phyloP scores from a whole-genome alignment of 2,888 invertebrate species.

The Drosophila neoperkinsi region DNA sequence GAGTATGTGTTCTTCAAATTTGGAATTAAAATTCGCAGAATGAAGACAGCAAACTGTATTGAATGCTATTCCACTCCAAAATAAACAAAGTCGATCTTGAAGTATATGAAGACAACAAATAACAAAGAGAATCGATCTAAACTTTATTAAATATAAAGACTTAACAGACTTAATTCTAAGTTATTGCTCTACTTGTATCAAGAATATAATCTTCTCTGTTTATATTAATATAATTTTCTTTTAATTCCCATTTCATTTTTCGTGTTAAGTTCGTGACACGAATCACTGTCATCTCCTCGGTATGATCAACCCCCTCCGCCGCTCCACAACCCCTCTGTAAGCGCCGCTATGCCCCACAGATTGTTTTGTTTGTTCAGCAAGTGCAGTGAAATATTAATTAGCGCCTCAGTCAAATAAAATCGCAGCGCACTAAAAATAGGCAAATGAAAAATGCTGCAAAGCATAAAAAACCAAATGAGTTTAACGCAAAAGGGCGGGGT shows the following conservation, averaged over 20 bases:
- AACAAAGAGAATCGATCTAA: background rate
- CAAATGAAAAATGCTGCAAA: constrained; percentile 2
- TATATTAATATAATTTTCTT: background rate
- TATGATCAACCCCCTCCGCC: background rate
- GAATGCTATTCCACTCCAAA: too few species aligned
- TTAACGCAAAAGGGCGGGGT: background rate
- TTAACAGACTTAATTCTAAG: background rate
- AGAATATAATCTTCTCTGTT: background rate
- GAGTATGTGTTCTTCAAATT: background rate
- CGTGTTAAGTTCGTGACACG: constrained; percentile 15
- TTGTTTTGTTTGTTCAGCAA: constrained; percentile 63
- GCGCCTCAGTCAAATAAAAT: constrained; percentile 61
- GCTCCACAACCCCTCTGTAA: background rate
- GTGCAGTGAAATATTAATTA: constrained; percentile 71
- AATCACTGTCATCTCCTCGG: background rate
- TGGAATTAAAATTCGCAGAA: background rate
- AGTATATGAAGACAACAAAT: background rate
- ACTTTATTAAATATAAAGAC: background rate
- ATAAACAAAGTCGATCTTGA: too few species aligned
- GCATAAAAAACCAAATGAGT: constrained; percentile 23
- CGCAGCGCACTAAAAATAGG: constrained; percentile 46
- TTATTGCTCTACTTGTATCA: background rate
- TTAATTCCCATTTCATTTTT: background rate
- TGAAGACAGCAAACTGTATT: background rate
- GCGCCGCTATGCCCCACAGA: background rate